A percentile compares a stretch with the other conserved stretches of the same genome.
These are phyloP conservation scores for Oasisia sp. DNA, from an alignment of 2,888 invertebrate genomes.

Conservation along the genomic window DNA sequence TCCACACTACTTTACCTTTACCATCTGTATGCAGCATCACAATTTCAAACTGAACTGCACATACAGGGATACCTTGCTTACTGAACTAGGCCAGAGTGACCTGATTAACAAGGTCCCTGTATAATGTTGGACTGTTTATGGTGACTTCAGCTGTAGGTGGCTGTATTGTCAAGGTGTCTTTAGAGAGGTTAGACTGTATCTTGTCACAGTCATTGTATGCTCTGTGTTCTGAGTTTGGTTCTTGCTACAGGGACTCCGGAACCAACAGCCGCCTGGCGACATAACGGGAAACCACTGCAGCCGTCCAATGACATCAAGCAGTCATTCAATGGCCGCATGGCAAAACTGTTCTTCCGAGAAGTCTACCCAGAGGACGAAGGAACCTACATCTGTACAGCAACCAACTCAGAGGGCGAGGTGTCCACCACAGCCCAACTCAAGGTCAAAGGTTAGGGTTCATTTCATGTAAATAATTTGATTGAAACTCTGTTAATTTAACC, in stretches of 20 bases:
- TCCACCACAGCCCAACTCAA: slow-evolving; percentile 53
- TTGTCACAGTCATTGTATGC: not conserved
- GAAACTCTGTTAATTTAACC: not conserved
- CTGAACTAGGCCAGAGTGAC: too few species aligned
- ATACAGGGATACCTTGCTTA: too few species aligned
- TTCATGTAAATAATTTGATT: not conserved
- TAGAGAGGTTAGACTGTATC: not conserved
- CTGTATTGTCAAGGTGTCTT: too few species aligned
- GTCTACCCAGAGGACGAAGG: slow-evolving; percentile 94
- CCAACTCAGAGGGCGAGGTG: slow-evolving; percentile 90
- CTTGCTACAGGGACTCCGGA: slow-evolving; percentile 43
- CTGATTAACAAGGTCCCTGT: too few species aligned
- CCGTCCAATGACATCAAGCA: slow-evolving; percentile 49
- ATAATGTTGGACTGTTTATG: too few species aligned
- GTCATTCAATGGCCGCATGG: slow-evolving; percentile 62
- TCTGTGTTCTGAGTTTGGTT: not conserved
- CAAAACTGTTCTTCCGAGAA: slow-evolving; percentile 94
- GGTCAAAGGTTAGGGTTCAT: slow-evolving; percentile 49
- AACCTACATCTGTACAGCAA: slow-evolving; percentile 91
- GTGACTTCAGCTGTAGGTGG: too few species aligned
- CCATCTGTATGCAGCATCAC: too few species aligned
- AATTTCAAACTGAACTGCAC: too few species aligned
- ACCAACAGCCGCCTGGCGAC: slow-evolving; percentile 52
- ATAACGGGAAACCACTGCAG: slow-evolving; percentile 50
- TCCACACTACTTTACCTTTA: too few species aligned